Evolutionary conservation across 2,113 vertebrate species (phyloP), one percentile per base, ranked within the genome.

Genomic region (Rissa tridactyla): DNA sequence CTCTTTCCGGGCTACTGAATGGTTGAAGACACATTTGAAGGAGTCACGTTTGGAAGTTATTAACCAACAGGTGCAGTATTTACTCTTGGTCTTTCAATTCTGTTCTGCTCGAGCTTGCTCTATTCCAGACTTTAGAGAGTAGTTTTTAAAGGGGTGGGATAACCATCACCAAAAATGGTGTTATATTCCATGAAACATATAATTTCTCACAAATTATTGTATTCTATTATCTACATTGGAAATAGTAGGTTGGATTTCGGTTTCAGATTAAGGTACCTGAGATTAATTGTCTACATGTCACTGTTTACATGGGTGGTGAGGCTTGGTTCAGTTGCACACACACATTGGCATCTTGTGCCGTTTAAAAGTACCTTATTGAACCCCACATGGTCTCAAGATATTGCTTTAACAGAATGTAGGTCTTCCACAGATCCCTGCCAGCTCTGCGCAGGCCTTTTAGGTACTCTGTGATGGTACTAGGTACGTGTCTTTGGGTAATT

Each of bases 1-100:
- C 15, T 99, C 99, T 58, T 99, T 99, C 55, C 98, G 98, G 73
- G 99, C 99, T 71, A 99, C 99, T 49, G 99, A 99, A 89, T 99
- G 99, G 99, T 89, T 99, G 69, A 98, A 99, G 91, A 98, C 98
- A 57, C 99, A 99, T 97, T 98, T 99, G 79, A 99, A 98, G 95
- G 98, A 99, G 40, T 98, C 99, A 58, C 98, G 97, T 76, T 97
- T 99, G 85, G 99, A 99, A 97, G 98, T 99, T 79, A 99, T 99
- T 96, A 99, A 98, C 95, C 99, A 99, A 86, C 99, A 99, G 99
- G 99, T 99, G 72, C 52, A 89, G 65, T 90, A 73, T 85, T 86
- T 88, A 57, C 19, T 58, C 12, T 32, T 73, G 23, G 4, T 72
- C 23, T 70, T 86, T 26, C 1, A 71, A 5, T 62, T 82, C 47